phyloP scores from a whole-genome alignment of 2,113 vertebrate species.

The Oceanites oceanicus region DNA sequence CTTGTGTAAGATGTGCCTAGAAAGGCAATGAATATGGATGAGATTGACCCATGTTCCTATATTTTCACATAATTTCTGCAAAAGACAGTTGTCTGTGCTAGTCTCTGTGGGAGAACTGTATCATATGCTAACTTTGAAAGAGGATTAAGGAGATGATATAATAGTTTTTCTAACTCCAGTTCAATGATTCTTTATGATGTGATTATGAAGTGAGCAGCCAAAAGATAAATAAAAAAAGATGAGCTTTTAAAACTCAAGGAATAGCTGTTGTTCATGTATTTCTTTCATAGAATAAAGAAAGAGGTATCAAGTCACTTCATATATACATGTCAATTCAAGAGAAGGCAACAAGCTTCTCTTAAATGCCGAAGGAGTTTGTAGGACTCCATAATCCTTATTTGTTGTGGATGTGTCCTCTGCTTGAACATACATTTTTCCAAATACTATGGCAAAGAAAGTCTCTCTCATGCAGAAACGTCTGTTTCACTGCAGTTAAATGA shows the following conservation, averaged over 20 bases:
- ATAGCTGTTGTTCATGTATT: neutral
- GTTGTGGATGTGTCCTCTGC: neutral
- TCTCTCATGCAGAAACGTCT: neutral
- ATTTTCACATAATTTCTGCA: constrained; percentile 38
- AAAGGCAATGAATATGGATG: constrained; percentile 22
- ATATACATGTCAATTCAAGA: neutral
- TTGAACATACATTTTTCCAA: neutral
- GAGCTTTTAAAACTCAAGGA: neutral
- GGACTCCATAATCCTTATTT: neutral
- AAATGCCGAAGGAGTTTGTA: neutral
- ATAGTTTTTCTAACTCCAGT: constrained; percentile 17
- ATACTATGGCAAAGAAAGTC: neutral
- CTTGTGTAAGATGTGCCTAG: constrained; percentile 24
- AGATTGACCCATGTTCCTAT: constrained; percentile 13
- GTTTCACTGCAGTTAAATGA: neutral
- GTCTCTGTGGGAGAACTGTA: neutral
- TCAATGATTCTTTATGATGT: neutral
- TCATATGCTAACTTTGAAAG: constrained; percentile 22
- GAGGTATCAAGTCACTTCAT: neutral
- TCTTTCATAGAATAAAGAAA: neutral
- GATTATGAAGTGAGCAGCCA: constrained; percentile 1
- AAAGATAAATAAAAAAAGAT: constrained; percentile 2
- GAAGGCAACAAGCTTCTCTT: neutral
- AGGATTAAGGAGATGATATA: constrained; percentile 36
- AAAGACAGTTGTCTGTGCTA: constrained; percentile 4